Percentiles rank a stretch among this genome's conserved stretches.
These are phyloP conservation scores for Oligia fasciuncula DNA, from an alignment of 2,888 invertebrate species.

Conservation along the genomic window DNA sequence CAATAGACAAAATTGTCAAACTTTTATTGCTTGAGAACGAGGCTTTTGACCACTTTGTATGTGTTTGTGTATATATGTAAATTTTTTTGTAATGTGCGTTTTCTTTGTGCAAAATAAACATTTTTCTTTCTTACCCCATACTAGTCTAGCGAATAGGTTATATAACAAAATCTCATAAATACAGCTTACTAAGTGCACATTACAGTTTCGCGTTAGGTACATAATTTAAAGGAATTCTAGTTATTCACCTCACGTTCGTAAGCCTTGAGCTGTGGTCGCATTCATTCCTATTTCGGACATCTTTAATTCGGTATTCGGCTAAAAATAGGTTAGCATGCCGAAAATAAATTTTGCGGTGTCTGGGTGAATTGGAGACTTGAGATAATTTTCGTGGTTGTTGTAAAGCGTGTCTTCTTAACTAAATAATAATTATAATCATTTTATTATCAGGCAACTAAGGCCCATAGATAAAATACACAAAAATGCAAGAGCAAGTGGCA, in stretches of 20 bases:
- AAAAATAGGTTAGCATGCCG: neutral
- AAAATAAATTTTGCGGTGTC: neutral
- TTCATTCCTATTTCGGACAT: constrained; percentile 35
- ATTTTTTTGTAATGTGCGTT: too few species aligned
- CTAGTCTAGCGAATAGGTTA: constrained; percentile 21
- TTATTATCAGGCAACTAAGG: too few species aligned
- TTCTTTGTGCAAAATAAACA: neutral
- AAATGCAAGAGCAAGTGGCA: too few species aligned
- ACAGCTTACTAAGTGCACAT: constrained; percentile 47
- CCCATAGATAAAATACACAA: too few species aligned
- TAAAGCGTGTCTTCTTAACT: neutral
- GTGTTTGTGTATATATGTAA: too few species aligned
- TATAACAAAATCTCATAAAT: constrained; percentile 43
- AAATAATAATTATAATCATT: neutral
- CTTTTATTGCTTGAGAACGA: too few species aligned
- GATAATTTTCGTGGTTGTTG: neutral
- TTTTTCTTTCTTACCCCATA: neutral
- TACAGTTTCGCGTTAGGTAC: constrained; percentile 48
- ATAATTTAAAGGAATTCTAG: constrained; percentile 59
- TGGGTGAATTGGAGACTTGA: neutral
- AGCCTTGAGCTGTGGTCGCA: constrained; percentile 49
- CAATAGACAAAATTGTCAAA: too few species aligned
- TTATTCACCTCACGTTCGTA: constrained; percentile 61
- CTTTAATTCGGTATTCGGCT: constrained; percentile 15
- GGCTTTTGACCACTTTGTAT: too few species aligned